Percentiles rank a stretch among this genome's conserved stretches.
phyloP scores from a whole-genome alignment of 2,797 vertebrate species.

The Halcyon badia region DNA sequence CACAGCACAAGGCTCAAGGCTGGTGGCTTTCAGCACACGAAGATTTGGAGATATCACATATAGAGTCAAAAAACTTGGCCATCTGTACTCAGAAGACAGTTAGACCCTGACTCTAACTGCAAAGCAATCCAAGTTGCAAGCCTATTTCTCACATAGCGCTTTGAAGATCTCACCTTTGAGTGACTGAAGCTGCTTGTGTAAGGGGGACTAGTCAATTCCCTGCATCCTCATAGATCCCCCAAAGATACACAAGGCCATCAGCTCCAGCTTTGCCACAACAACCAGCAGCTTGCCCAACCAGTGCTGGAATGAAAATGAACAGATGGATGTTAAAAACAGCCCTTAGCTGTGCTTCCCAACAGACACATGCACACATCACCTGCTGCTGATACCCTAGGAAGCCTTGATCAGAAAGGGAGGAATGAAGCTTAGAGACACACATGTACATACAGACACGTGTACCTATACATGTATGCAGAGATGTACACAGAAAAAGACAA shows the following conservation, averaged over 20 bases:
- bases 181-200: not conserved
- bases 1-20: rapidly evolving
- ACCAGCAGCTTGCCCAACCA: not conserved
- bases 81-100: not conserved
- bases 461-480: rapidly evolving
- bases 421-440: not conserved
- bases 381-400: not conserved
- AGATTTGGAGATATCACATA: not conserved
- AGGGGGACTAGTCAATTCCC: not conserved
- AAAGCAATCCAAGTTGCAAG: not conserved
- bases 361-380: not conserved
- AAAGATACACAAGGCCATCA: not conserved
- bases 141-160: not conserved
- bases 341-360: not conserved
- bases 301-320: not conserved
- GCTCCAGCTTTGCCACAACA: not conserved
- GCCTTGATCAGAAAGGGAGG: not conserved
- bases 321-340: not conserved
- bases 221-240: not conserved
- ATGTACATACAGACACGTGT: rapidly evolving
- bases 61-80: not conserved
- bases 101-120: not conserved
- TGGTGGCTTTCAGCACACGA: not conserved
- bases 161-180: not conserved
- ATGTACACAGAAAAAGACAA: not conserved